Conservation (phyloP, 1,140 invertebrate species). For the Physella acuta region DNA sequence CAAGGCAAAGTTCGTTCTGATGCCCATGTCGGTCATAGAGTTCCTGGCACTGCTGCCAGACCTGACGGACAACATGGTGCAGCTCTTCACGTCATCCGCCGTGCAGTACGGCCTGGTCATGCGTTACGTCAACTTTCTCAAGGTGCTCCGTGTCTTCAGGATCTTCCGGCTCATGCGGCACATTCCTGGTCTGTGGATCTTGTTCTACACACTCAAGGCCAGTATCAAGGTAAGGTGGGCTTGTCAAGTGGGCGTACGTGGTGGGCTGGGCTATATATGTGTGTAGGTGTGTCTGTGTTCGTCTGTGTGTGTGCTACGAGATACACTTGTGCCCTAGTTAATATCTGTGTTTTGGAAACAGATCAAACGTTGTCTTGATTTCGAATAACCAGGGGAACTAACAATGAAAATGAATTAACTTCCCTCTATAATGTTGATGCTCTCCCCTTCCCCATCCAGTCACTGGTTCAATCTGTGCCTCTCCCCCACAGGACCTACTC, state of each 20-base stretch:
- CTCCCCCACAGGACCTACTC: slow-evolving; percentile 74
- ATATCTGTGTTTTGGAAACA: too few species aligned
- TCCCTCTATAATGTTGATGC: too few species aligned
- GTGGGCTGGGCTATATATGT: too few species aligned
- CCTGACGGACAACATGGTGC: slow-evolving; percentile 39
- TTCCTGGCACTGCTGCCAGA: slow-evolving; percentile 61
- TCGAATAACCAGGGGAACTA: too few species aligned
- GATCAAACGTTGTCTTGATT: too few species aligned
- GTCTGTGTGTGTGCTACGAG: too few species aligned
- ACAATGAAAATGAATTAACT: too few species aligned
- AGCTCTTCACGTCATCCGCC: slow-evolving; percentile 10
- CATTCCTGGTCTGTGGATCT: slow-evolving; percentile 93
- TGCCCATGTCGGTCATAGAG: slow-evolving; percentile 61
- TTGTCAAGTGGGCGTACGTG: too few species aligned
- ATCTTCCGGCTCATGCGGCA: slow-evolving; percentile 65
- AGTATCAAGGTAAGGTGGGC: slow-evolving; percentile 15
- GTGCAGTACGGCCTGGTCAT: not conserved
- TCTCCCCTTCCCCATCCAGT: too few species aligned
- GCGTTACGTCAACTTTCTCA: slow-evolving; percentile 23
- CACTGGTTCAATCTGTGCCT: too few species aligned
- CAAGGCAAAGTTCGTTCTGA: slow-evolving; percentile 52
- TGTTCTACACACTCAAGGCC: slow-evolving; percentile 90
- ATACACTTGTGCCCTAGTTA: too few species aligned
- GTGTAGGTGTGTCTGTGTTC: too few species aligned
- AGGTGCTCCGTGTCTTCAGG: slow-evolving; percentile 42